Base-by-base conservation (phyloP, 53 echinoderm and acorn worm genomes). In the Holothuria leucospilota region DNA sequence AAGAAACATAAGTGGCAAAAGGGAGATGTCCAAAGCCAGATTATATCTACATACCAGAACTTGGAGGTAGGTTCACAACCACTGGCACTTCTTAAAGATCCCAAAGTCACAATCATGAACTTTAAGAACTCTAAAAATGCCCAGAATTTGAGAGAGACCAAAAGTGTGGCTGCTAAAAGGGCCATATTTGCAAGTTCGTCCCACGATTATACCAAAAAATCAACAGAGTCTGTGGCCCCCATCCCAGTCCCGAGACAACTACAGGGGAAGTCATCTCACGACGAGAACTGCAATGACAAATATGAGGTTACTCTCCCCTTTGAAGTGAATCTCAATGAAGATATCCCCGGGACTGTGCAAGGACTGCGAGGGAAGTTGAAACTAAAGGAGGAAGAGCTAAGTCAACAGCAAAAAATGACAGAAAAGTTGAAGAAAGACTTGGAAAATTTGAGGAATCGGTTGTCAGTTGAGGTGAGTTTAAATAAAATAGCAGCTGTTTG, bases 361-460 rank as follows among this genome's bases (percentile, higher is more conserved):
- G 88, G 85, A 41, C 39, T 95, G 71, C 87, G 89, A 42, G 77
- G 73, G 11, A 88, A 90, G 21, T 61, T 95, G 75, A 77, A 91
- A 84, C 91, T 95, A 88, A 97, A 93, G 63, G 97, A 95, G 20
- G 91, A 95, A 6, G 97, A 95, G 52, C 61, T 93, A 63, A 62
- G 67, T 59, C 86, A 91, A 71, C 84, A 95, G 71, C 89, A 93
- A 77, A 91, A 90, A 49, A 65, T 82, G 5, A 61, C 83, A 72
- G 95, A 93, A 20, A 85, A 93, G 81, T 58, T 91, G 75, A 87
- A 87, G 88, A 92, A 88, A 69, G 95, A 97, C 23, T 62, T 87
- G 39, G 97, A 97, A 62, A 87, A 89, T 20, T 68, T 96, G 67
- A 91, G 87, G 63, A 86, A 95, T 71, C 91, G 91, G 59, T 80